Evolutionary conservation across 2,888 invertebrate genomes (phyloP).

Genomic region (Macrosiphum euphorbiae): DNA sequence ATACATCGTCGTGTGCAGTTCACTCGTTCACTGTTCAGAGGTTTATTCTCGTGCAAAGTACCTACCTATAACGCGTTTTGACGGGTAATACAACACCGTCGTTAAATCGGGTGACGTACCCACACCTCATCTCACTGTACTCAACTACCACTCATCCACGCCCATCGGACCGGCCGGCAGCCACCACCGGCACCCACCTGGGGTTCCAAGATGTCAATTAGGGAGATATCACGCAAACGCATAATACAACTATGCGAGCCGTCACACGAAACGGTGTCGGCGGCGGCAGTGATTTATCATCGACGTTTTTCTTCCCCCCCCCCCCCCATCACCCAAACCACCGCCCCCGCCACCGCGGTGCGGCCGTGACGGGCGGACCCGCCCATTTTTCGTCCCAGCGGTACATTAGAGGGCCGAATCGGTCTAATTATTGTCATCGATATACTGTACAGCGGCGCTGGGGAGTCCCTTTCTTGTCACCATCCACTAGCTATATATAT

Average conservation of each 20-base stretch:
- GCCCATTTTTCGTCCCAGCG: constrained; percentile 54
- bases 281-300: constrained; percentile 59
- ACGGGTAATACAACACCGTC: constrained; percentile 50
- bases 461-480: constrained; percentile 22
- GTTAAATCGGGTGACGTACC: constrained; percentile 20
- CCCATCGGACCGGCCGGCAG: background rate
- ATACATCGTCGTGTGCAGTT: background rate
- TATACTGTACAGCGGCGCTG: background rate
- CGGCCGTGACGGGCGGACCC: constrained; percentile 36
- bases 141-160: background rate
- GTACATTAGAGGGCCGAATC: constrained; percentile 36
- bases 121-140: background rate
- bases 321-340: background rate
- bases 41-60: background rate
- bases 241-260: background rate
- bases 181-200: constrained; percentile 49
- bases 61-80: background rate
- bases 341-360: background rate
- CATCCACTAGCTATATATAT: no score
- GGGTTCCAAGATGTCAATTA: constrained; percentile 64
- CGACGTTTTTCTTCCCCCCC: constrained; percentile 55
- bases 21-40: background rate
- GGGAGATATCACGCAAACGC: constrained; percentile 58
- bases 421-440: constrained; percentile 63
- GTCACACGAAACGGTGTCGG: background rate